phyloP scores from a whole-genome alignment of 2,113 vertebrate genomes.

The Petrocephalus zakoni region DNA sequence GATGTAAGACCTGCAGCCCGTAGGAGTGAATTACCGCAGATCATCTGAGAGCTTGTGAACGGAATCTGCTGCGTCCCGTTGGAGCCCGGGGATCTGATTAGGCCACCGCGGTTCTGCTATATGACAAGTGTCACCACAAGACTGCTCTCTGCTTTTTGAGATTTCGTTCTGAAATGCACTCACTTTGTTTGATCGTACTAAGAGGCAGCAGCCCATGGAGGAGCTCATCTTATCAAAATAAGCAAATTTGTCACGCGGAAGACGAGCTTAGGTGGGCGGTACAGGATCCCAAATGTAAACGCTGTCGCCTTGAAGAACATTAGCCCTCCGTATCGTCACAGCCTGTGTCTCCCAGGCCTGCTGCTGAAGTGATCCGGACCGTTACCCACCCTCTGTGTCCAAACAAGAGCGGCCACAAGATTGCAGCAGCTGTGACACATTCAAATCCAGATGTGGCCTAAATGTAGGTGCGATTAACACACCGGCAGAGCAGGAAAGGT shows the following conservation, averaged over 20 bases:
- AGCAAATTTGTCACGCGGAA: conserved; percentile 13
- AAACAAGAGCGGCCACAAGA: not conserved
- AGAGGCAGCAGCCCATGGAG: not conserved
- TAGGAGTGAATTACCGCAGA: not conserved
- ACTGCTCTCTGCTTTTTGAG: not conserved
- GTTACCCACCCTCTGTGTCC: no score
- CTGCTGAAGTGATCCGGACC: not conserved
- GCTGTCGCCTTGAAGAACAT: not conserved
- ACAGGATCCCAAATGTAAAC: not conserved
- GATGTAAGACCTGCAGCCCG: not conserved
- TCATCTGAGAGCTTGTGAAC: not conserved
- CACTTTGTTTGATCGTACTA: not conserved
- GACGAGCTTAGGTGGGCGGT: not conserved
- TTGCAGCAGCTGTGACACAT: not conserved
- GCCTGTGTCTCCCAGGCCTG: not conserved
- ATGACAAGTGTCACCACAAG: not conserved
- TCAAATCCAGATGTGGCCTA: not conserved
- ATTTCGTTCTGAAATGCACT: not conserved
- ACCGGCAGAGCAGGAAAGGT: not conserved
- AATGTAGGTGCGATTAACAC: conserved; percentile 12
- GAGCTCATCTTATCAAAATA: conserved; percentile 5
- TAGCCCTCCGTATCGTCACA: not conserved
- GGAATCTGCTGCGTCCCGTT: not conserved
- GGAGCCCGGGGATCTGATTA: not conserved
- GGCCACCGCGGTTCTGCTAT: not conserved